Base-by-base conservation (phyloP, 2,888 invertebrate species). In the Rambutsinella grinnellia region DNA sequence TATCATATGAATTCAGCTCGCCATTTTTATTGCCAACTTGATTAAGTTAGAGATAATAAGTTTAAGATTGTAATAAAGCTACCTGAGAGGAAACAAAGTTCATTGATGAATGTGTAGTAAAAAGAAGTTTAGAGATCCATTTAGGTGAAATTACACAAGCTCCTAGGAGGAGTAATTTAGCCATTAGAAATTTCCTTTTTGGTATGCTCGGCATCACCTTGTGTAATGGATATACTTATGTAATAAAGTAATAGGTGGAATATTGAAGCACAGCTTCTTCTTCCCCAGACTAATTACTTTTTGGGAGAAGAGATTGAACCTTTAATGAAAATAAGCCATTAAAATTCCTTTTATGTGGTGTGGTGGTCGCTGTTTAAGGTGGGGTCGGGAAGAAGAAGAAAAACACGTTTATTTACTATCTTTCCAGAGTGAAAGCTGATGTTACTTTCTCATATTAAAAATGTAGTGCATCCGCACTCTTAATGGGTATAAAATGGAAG, bases 291-390 rank as follows among this genome's bases (percentile, higher is more conserved):
- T 75, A 75, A 75, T 75, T 75, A 75, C 75, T 75, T 75, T 74
- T 75, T 75, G 68, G 61, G 75, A 63, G 74, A 46, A 63, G 68
- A 75, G 75, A 75, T 75, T 75, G 75, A 75, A 63, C 68, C 68
- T 68, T 56, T 75, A 75, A 75, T 75, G 75, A 75, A 75, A 75
- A 75, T 75, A 75, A 75, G 75, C 75, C 68, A 75, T 75, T 75
- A 75, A 75, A 75, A 62, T 75, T 75, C 75, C 75, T 75, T 75
- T 75, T 75, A 75, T 75, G 75, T 75, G 75, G 75, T 67, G 60
- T 68, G 58, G 68, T 67, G 66, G 66, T 67, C 47, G 66, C 24
- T 67, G 67, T 68, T 57, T 66, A 68, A 68, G 68, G 68, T 68
- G 62, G 68, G 68, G 68, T 62, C 68, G 68, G 58, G 62, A 56